phyloP scores from a whole-genome alignment of 2,797 vertebrate species.

The Lophius americanus region DNA sequence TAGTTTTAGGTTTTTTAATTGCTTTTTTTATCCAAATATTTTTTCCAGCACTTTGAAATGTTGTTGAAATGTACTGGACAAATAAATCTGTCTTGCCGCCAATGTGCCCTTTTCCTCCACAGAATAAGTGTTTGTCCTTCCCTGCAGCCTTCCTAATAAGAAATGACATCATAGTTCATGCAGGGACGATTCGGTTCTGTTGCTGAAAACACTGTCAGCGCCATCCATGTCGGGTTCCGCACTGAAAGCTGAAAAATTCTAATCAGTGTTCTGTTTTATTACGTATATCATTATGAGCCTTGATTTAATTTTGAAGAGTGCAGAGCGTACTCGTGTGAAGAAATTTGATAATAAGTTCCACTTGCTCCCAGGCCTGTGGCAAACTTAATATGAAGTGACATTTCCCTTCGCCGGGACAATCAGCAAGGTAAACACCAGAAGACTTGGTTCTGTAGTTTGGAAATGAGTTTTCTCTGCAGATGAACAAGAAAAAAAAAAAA shows the following conservation, averaged over 20 bases:
- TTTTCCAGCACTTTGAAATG: too few relatives aligned
- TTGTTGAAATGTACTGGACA: too few relatives aligned
- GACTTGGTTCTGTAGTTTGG: slow-evolving; percentile 32
- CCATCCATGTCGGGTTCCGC: slow-evolving; percentile 10
- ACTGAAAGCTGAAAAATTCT: slow-evolving; percentile 5
- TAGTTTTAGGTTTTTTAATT: too few relatives aligned
- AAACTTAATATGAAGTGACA: slow-evolving; percentile 58
- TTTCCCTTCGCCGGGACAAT: slow-evolving; percentile 43
- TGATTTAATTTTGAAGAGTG: slow-evolving; percentile 42
- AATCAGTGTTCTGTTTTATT: slow-evolving; percentile 30
- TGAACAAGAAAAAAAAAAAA: slow-evolving; percentile 16
- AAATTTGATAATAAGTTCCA: slow-evolving; percentile 59
- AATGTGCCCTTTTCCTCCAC: neutral
- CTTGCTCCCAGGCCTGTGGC: slow-evolving; percentile 42
- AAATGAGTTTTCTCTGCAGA: slow-evolving; percentile 39
- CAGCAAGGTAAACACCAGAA: slow-evolving; percentile 54
- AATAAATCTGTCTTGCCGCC: too few relatives aligned
- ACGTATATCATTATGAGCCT: slow-evolving; percentile 23
- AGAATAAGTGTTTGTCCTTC: neutral
- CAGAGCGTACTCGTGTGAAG: slow-evolving; percentile 41
- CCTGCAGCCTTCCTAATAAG: too few relatives aligned
- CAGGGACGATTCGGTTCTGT: too few relatives aligned
- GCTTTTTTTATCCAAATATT: too few relatives aligned
- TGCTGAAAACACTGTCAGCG: slow-evolving; percentile 3
- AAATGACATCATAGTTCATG: neutral